Conservation (phyloP, 2,797 vertebrate species). For the Chiloscyllium punctatum region DNA sequence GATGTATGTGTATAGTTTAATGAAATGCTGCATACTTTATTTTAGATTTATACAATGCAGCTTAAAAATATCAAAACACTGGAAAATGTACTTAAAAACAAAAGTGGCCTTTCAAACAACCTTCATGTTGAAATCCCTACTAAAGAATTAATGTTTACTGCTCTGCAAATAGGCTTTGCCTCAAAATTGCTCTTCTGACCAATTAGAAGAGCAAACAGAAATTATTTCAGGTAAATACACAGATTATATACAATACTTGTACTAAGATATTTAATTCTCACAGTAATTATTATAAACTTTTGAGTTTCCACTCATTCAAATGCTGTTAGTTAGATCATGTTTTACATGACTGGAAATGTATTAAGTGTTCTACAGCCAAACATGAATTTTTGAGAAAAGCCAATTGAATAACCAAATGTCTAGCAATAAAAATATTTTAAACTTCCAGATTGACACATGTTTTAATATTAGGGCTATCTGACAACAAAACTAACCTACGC, state of each 20-base stretch:
- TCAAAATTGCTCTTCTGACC: background rate
- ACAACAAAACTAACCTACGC: background rate
- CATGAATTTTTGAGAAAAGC: background rate
- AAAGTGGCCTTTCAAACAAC: background rate
- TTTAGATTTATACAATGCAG: background rate
- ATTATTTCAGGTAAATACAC: background rate
- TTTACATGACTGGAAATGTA: background rate
- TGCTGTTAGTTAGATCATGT: background rate
- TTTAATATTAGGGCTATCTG: background rate
- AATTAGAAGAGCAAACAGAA: background rate
- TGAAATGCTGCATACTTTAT: background rate
- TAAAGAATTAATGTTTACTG: background rate
- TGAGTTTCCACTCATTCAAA: background rate
- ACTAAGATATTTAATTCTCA: background rate
- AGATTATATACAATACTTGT: background rate
- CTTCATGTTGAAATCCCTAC: background rate
- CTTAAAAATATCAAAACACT: background rate
- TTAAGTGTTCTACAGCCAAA: background rate
- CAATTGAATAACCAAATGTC: background rate
- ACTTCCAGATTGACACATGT: conserved; percentile 2
- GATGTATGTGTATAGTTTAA: background rate
- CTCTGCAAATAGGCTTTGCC: background rate
- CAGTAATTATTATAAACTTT: background rate
- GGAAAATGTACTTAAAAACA: background rate
- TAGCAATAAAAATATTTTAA: background rate